Conservation (phyloP, 2,888 invertebrate genomes). For the Invenusta paracnida region DNA sequence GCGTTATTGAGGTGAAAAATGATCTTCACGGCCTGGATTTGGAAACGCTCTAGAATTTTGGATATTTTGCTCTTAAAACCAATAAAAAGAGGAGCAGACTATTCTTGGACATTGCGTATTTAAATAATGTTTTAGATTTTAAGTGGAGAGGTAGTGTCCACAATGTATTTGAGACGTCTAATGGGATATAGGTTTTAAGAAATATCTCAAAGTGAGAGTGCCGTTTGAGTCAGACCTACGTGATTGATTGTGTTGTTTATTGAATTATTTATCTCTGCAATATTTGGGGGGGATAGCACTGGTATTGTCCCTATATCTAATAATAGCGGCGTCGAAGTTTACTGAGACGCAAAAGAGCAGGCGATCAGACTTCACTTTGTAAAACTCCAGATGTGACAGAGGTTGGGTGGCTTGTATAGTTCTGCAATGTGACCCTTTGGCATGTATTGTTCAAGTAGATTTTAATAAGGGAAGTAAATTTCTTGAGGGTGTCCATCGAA, state of each 20-base stretch:
- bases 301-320: background rate
- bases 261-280: conserved; percentile 21
- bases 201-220: background rate
- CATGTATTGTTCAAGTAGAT: background rate
- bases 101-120: background rate
- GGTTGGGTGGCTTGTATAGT: conserved; percentile 22
- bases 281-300: background rate
- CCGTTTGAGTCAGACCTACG: background rate
- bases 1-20: background rate
- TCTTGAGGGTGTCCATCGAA: background rate
- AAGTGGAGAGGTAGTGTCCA: conserved; percentile 4
- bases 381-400: conserved; percentile 2
- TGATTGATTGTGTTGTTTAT: conserved; percentile 7
- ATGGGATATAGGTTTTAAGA: conserved; percentile 9
- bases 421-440: conserved; percentile 8
- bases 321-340: conserved; percentile 17
- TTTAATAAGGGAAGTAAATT: background rate
- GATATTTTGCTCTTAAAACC: background rate
- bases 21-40: background rate
- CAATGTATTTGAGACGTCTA: conserved; percentile 15
- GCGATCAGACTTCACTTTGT: background rate
- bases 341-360: background rate
- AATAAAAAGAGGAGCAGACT: background rate
- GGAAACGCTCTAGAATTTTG: background rate
- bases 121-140: background rate